Base-by-base conservation (phyloP, 2,888 invertebrate genomes). In the Elmis aenea region DNA sequence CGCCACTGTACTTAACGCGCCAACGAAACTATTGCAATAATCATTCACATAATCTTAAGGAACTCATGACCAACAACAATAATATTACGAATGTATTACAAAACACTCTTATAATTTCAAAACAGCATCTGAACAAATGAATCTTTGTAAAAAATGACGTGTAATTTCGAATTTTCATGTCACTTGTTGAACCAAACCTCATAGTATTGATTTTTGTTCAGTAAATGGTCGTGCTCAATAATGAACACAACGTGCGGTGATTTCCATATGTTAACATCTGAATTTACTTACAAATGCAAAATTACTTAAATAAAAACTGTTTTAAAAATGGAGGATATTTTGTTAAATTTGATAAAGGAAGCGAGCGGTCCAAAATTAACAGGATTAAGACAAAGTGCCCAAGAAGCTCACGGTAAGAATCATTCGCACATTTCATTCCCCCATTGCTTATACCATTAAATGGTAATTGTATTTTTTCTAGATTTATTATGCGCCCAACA, bases 281-380 rank as follows among this genome's bases (percentile, higher is more conserved):
- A n/a, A n/a, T n/a, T n/a, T n/a, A n/a, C n/a, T n/a, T n/a, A n/a
- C n/a, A n/a, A n/a, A n/a, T n/a, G n/a, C n/a, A n/a, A n/a, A n/a
- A n/a, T n/a, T n/a, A n/a, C n/a, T n/a, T n/a, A n/a, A n/a, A n/a
- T n/a, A n/a, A n/a, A n/a, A n/a, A n/a, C n/a, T n/a, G n/a, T n/a
- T n/a, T 18, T 30, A 26, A 15, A 52, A 51, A 91, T 93, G 91
- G 92, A 93, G 74, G 89, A 91, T 68, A 73, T 92, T 55, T 73
- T 93, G 49, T 77, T 83, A 64, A 84, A 85, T 67, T 80, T 93
- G 58, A 79, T 84, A 53, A 88, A 83, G 68, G 92, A 93, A 72
- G 84, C 90, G 42, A 79, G 80, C 30, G 83, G 84, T 55, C 80
- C 83, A 14, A 93, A 90, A 68, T 72, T 83, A 56, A 73, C 78